Evolutionary conservation across 1,140 invertebrate species (phyloP).

Genomic region (Bathynomus jamesi): DNA sequence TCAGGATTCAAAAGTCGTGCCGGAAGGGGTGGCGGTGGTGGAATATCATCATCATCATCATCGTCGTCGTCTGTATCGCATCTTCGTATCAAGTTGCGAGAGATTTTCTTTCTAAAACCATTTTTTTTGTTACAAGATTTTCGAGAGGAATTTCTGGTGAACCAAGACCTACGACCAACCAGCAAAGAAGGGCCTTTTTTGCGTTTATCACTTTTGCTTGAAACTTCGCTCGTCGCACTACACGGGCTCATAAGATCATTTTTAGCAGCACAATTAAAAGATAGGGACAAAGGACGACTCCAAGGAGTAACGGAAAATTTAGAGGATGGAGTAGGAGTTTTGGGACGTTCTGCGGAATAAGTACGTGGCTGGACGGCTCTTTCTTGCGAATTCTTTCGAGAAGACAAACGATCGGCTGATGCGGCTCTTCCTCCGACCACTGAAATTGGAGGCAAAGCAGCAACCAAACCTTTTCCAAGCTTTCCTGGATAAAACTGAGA

Average conservation of each 20-base stretch:
- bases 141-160: slow-evolving; percentile 22
- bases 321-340: slow-evolving; percentile 23
- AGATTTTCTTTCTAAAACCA: slow-evolving; percentile 8
- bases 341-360: slow-evolving; percentile 30
- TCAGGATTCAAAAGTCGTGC: slow-evolving; percentile 15
- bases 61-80: too few relatives aligned
- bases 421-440: slow-evolving; percentile 17
- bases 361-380: slow-evolving; percentile 25
- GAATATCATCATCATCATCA: background rate
- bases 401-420: slow-evolving; percentile 27
- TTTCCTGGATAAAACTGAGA: slow-evolving; percentile 36
- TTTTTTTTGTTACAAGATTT: slow-evolving; percentile 13
- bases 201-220: slow-evolving; percentile 20
- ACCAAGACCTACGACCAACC: slow-evolving; percentile 28
- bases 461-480: slow-evolving; percentile 16
- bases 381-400: slow-evolving; percentile 26
- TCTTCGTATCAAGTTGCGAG: background rate
- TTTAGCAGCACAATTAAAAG: slow-evolving; percentile 21
- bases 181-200: slow-evolving; percentile 26
- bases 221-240: slow-evolving; percentile 33
- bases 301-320: slow-evolving; percentile 25
- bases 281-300: slow-evolving; percentile 29
- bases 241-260: slow-evolving; percentile 26
- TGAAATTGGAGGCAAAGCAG: slow-evolving; percentile 17
- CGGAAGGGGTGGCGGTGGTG: slow-evolving; percentile 13